phyloP scores from a whole-genome alignment of 2,797 vertebrate genomes.

The Notamacropus eugenii region DNA sequence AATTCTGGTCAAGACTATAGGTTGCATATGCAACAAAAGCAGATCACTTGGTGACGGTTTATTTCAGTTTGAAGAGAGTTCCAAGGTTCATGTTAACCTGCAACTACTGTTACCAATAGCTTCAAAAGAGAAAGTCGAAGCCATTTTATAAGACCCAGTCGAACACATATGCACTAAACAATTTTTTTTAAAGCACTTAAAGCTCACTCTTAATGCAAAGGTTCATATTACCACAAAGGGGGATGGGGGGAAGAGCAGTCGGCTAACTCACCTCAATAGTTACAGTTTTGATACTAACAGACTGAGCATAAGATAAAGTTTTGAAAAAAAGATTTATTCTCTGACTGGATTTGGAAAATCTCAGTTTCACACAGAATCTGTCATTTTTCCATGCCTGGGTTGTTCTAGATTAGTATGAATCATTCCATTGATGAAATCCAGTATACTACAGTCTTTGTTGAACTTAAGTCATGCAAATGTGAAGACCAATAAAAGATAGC shows the following conservation, averaged over 20 bases:
- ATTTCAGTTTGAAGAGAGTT: constrained; percentile 25
- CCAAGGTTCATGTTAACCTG: constrained; percentile 6
- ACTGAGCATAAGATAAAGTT: not conserved
- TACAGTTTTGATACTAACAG: constrained; percentile 38
- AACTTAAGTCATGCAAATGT: constrained; percentile 33
- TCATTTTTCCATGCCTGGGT: not conserved
- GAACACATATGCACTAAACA: constrained; percentile 52
- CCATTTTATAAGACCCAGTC: constrained; percentile 43
- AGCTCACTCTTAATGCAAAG: constrained; percentile 29
- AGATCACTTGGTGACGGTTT: not conserved
- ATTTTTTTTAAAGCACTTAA: constrained; percentile 38
- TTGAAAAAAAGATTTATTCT: not conserved
- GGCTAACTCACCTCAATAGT: constrained; percentile 28
- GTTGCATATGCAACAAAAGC: not conserved
- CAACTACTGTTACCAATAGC: constrained; percentile 26
- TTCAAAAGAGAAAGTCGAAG: constrained; percentile 40
- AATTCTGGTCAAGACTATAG: constrained; percentile 6
- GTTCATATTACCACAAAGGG: constrained; percentile 40
- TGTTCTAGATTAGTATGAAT: constrained; percentile 4
- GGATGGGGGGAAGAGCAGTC: constrained; percentile 5
- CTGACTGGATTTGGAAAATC: constrained; percentile 17
- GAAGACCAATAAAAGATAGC: constrained; percentile 51
- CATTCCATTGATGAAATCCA: constrained; percentile 22
- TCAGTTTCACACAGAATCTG: constrained; percentile 36
- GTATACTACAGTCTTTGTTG: constrained; percentile 21